Conservation (phyloP, 1,140 invertebrate species). For the Choristoneura fumiferana region DNA sequence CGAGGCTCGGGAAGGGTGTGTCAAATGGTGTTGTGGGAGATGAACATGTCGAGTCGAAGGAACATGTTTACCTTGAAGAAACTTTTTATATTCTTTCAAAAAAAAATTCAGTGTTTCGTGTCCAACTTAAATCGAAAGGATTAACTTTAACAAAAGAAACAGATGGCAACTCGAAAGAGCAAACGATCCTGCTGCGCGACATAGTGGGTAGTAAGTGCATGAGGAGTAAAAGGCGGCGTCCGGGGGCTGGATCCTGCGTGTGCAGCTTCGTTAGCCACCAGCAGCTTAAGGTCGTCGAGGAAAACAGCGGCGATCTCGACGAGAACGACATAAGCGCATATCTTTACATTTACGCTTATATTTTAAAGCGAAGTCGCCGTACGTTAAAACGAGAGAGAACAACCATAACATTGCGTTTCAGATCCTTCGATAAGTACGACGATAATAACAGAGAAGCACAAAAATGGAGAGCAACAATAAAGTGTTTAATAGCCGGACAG, state of each 20-base stretch:
- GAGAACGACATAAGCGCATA: constrained; percentile 89
- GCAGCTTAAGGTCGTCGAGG: constrained; percentile 81
- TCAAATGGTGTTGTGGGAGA: constrained; percentile 42
- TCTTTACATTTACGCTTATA: constrained; percentile 92
- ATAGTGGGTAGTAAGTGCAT: constrained; percentile 90
- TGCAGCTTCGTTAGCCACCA: constrained; percentile 81
- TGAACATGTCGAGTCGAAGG: constrained; percentile 55
- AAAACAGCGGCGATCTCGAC: constrained; percentile 80
- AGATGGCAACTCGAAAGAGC: constrained; percentile 85
- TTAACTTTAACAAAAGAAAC: constrained; percentile 86
- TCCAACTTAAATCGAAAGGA: constrained; percentile 85
- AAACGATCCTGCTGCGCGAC: constrained; percentile 85
- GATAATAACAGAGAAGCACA: constrained; percentile 91
- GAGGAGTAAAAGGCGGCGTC: constrained; percentile 83
- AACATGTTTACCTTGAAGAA: constrained; percentile 83
- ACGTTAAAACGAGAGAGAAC: constrained; percentile 85
- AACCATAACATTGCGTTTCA: constrained; percentile 88
- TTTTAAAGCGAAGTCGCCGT: constrained; percentile 86
- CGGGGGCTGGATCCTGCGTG: constrained; percentile 80
- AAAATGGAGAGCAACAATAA: constrained; percentile 88
- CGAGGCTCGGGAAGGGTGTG: constrained; percentile 52
- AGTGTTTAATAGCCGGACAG: constrained; percentile 81
- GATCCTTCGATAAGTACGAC: constrained; percentile 89
- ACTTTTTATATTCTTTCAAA: constrained; percentile 91
- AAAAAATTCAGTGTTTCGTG: constrained; percentile 88